phyloP scores from a whole-genome alignment of 1,140 invertebrate genomes.

The Oncopeltus fasciatus region DNA sequence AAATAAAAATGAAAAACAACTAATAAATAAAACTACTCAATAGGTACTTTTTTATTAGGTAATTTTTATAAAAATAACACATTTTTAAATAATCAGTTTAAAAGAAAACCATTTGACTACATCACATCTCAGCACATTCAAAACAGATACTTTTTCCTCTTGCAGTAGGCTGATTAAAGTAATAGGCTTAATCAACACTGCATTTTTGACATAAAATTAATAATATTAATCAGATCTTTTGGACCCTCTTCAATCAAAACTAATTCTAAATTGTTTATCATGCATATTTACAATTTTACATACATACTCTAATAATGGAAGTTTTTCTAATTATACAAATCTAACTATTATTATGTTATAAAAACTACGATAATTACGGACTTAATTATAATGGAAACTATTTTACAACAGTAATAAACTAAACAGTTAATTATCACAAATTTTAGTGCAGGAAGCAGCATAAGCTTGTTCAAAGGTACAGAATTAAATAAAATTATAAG shows the following conservation, averaged over 20 bases:
- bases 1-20: neutral
- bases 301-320: neutral
- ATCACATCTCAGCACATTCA: neutral
- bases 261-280: neutral
- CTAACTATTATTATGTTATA: no score
- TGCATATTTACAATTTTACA: conserved; percentile 4
- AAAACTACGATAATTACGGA: neutral
- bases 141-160: neutral
- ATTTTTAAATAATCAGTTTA: neutral
- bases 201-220: neutral
- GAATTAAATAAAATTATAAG: neutral
- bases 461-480: neutral
- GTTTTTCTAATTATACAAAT: neutral
- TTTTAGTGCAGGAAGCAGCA: conserved; percentile 5
- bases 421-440: conserved; percentile 4
- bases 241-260: conserved; percentile 4
- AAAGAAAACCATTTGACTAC: neutral
- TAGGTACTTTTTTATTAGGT: conserved; percentile 6
- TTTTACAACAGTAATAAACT: neutral
- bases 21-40: neutral
- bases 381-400: neutral
- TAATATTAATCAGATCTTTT: conserved; percentile 2
- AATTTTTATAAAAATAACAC: conserved; percentile 8
- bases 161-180: neutral
- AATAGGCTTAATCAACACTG: neutral